Evolutionary conservation across 2,888 invertebrate genomes (phyloP), one percentile per base, ranked within the genome.

Genomic region (Pinctada fucata): DNA sequence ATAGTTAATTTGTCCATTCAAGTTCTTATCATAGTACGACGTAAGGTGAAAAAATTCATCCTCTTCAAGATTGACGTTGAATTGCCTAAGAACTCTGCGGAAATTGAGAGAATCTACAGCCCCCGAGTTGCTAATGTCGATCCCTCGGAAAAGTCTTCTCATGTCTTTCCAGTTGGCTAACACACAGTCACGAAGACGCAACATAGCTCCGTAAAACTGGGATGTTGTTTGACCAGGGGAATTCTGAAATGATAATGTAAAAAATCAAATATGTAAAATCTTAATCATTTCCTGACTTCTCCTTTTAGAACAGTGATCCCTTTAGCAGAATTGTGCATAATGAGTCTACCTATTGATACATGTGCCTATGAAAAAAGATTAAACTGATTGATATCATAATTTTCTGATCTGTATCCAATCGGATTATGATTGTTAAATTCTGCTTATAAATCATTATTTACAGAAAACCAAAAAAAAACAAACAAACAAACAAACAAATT

Each of bases 141-240:
- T 31, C 3, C 74, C 78, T 5, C 89, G 82, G 85, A 91, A 90
- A n/a, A 82, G 80, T 49, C 90, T 78, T 65, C 91, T 77, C 91
- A 92, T 91, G 71, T 91, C 90, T 80, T 92, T 92, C 91, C 91
- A 92, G 85, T 90, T 86, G 13, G 84, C 76, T 3, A 84, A 58
- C 8, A 92, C 90, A 76, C 88, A 88, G 3, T 86, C 86, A 13
- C 86, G 85, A 2, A 90, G 75, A 51, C 91, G 78, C 49, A 85
- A 74, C 84, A 88, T 86, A 3, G 88, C 88, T 74, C 87, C 84
- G 48, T 83, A 84, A 72, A 86, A 85, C 58, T 82, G 83, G 2
- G 79, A 67, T 69, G 81, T 82, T 2, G 85, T 82, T 6, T 79
- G 80, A 3, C 86, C 86, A 51, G 84, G 83, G 66, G 84, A 84